Conservation (phyloP, 2,888 invertebrate species). For the Mycalesis mineus region DNA sequence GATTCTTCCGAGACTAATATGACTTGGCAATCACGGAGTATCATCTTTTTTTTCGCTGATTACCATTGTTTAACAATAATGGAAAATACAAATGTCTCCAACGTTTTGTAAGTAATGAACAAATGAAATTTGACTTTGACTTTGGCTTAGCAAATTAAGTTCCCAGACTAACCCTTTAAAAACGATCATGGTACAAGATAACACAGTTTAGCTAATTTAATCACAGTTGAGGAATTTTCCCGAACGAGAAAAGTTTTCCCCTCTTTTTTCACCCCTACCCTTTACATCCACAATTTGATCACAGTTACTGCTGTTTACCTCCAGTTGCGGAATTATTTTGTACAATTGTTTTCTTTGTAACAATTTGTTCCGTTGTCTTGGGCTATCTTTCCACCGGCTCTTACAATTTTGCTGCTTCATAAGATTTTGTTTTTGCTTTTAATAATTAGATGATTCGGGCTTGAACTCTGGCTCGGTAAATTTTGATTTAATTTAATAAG, state of each 20-base stretch:
- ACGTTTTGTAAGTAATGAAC: no score
- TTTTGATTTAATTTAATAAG: no score
- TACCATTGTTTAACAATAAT: no score
- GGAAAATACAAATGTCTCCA: no score
- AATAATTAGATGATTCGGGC: no score
- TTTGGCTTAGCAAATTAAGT: not conserved
- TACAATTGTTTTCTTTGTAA: slow-evolving; percentile 14
- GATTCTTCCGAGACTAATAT: no score
- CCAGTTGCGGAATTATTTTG: slow-evolving; percentile 12
- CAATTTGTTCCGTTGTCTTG: not conserved
- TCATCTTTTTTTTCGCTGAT: no score
- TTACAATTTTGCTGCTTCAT: not conserved
- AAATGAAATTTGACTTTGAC: no score
- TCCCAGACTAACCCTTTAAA: not conserved
- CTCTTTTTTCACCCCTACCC: not conserved
- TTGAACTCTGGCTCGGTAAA: no score
- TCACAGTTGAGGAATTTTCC: not conserved
- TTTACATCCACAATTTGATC: not conserved
- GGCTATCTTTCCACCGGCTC: not conserved
- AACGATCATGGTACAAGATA: not conserved
- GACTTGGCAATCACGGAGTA: no score
- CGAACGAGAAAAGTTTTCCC: not conserved
- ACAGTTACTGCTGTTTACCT: slow-evolving; percentile 6
- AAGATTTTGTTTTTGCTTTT: not conserved
- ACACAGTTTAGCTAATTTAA: not conserved